These are phyloP conservation scores for Colletes latitarsis DNA, from an alignment of 1,140 invertebrate genomes.

Conservation along the genomic window DNA sequence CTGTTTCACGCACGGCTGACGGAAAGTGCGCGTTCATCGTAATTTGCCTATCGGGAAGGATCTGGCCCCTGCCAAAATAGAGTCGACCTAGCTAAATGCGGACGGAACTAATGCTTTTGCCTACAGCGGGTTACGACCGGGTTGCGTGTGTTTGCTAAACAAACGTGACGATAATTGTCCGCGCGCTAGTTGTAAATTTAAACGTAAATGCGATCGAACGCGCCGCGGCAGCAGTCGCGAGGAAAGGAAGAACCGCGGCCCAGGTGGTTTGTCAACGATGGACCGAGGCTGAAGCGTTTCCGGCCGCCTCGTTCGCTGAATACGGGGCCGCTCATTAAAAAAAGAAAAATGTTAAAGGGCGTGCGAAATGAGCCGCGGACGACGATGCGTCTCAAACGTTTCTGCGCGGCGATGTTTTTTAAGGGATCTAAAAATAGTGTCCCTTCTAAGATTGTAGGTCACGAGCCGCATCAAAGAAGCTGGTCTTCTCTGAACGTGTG, in stretches of 20 bases:
- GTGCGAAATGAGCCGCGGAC: conserved; percentile 34
- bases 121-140: neutral
- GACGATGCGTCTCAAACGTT: conserved; percentile 26
- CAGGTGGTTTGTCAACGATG: neutral
- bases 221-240: neutral
- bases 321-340: conserved; percentile 48
- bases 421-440: conserved; percentile 65
- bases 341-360: conserved; percentile 41
- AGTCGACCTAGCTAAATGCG: conserved; percentile 6
- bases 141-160: conserved; percentile 52
- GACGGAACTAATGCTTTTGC: conserved; percentile 19
- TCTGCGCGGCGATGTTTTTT: conserved; percentile 49
- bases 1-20: neutral
- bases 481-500: neutral
- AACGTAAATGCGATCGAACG: conserved; percentile 52
- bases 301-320: conserved; percentile 16
- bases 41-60: conserved; percentile 8
- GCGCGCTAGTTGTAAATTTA: conserved; percentile 54
- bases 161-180: conserved; percentile 61
- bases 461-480: conserved; percentile 60
- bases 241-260: neutral
- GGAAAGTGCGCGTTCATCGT: neutral
- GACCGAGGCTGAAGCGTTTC: neutral
- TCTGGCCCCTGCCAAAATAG: neutral
- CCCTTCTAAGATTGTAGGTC: conserved; percentile 65